phyloP scores from a whole-genome alignment of 2,113 vertebrate species.

The Seriola rivoliana region DNA sequence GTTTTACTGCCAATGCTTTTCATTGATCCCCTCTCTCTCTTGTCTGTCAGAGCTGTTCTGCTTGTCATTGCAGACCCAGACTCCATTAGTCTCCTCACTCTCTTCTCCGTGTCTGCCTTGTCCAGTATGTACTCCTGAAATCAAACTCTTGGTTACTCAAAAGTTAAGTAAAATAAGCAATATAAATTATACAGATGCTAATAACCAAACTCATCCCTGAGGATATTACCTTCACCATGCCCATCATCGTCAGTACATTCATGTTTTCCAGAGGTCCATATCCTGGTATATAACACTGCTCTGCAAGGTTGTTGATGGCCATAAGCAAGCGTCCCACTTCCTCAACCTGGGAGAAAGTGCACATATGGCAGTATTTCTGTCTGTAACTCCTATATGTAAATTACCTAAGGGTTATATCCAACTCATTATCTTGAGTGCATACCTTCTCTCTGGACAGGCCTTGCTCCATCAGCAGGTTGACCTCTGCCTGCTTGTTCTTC shows the following conservation, averaged over 20 bases:
- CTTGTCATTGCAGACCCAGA: constrained; percentile 39
- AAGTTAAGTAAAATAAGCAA: background rate
- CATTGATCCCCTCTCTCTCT: constrained; percentile 47
- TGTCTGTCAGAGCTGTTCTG: constrained; percentile 49
- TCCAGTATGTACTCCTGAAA: constrained; percentile 85
- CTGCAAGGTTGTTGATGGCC: constrained; percentile 80
- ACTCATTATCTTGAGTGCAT: background rate
- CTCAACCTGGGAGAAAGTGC: constrained; percentile 70
- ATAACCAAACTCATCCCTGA: background rate
- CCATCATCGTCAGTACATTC: constrained; percentile 76
- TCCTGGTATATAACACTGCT: constrained; percentile 78
- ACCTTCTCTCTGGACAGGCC: constrained; percentile 80
- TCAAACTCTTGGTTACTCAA: background rate
- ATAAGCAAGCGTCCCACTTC: constrained; percentile 75
- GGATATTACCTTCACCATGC: constrained; percentile 83
- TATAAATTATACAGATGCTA: background rate
- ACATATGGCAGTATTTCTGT: background rate
- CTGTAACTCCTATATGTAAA: background rate
- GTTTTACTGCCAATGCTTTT: constrained; percentile 70
- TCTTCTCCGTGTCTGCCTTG: constrained; percentile 74
- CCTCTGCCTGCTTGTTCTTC: constrained; percentile 78
- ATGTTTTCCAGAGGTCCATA: constrained; percentile 67
- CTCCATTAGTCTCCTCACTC: constrained; percentile 65
- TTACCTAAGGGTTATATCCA: background rate
- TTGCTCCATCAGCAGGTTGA: constrained; percentile 68